Evolutionary conservation across 1,140 invertebrate genomes (phyloP).

Genomic region (Drosophila repletoides): DNA sequence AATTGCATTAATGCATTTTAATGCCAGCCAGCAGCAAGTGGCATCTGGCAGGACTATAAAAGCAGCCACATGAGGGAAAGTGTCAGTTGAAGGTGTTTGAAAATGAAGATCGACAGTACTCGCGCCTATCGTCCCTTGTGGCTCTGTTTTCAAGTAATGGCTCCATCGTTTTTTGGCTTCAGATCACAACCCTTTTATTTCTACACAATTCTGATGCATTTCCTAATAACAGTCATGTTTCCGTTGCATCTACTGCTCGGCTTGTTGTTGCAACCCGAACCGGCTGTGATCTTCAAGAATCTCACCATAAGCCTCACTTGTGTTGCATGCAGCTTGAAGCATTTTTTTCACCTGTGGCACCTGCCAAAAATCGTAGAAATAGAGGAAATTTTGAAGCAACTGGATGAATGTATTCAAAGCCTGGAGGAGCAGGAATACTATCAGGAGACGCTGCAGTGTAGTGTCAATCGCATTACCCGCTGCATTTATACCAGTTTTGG

Average conservation of each 20-base stretch:
- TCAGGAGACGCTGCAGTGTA: constrained; percentile 6
- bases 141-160: constrained; percentile 45
- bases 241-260: constrained; percentile 51
- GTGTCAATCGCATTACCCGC: constrained; percentile 17
- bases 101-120: constrained; percentile 44
- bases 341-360: constrained; percentile 27
- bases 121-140: constrained; percentile 53
- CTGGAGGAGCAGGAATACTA: constrained; percentile 39
- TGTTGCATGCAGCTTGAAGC: constrained; percentile 49
- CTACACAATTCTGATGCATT: constrained; percentile 23
- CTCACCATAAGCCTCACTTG: constrained; percentile 38
- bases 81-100: neutral
- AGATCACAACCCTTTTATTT: neutral
- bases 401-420: constrained; percentile 32
- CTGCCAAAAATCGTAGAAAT: constrained; percentile 45
- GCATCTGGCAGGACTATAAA: no score
- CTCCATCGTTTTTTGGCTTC: constrained; percentile 38
- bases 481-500: constrained; percentile 39
- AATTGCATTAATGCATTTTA: constrained; percentile 62
- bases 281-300: constrained; percentile 41
- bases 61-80: neutral
- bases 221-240: constrained; percentile 45
- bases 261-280: constrained; percentile 16
- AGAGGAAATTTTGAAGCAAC: constrained; percentile 14
- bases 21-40: constrained; percentile 44